Base-by-base conservation (phyloP, 1,140 invertebrate genomes). In the Drosophila bifasciata region DNA sequence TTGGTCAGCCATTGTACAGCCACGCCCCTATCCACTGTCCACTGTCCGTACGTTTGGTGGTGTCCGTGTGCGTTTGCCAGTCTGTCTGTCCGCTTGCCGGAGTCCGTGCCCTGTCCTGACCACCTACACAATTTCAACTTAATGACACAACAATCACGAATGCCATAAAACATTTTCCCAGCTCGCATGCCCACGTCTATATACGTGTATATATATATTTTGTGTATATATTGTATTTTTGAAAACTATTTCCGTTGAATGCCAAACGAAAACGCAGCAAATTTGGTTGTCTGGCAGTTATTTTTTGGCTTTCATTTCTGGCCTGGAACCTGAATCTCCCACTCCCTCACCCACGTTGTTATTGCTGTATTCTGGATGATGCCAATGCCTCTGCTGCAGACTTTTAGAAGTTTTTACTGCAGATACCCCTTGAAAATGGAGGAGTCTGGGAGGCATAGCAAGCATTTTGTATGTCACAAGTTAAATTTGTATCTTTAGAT, bases 111-210 rank as follows among this genome's bases (percentile, higher is more conserved):
- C 52, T 58, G 64, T 68, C 32, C 32, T 32, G 32, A 74, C 81
- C 83, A 86, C 81, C 81, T 81, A 86, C 73, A 88, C 83, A 86
- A 86, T 86, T 86, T 83, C 83, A 83, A 86, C 83, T 86, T 88
- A 86, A 86, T 86, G 83, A 86, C 83, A 86, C 83, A 86, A 86
- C 83, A 86, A 86, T 86, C 83, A 86, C 70, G 79, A 76, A 78
- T 88, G 69, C 83, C 83, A 88, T 86, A 86, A 86, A 86, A 86
- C 83, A 88, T 86, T 80, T 85, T 80, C 75, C 56, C 58, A 48
- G 58, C 41, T 76, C 69, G 74, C 58, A 78, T 55, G 13, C 3
- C 41, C 41, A 39, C 51, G 53, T 50, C 52, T 58, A 67, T 53
- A 71, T 39, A 45, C 25, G 39, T 53, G 17, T 50, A n/a, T 46